Evolutionary conservation across 2,888 invertebrate species (phyloP).

Genomic region (Lysandra coridon): DNA sequence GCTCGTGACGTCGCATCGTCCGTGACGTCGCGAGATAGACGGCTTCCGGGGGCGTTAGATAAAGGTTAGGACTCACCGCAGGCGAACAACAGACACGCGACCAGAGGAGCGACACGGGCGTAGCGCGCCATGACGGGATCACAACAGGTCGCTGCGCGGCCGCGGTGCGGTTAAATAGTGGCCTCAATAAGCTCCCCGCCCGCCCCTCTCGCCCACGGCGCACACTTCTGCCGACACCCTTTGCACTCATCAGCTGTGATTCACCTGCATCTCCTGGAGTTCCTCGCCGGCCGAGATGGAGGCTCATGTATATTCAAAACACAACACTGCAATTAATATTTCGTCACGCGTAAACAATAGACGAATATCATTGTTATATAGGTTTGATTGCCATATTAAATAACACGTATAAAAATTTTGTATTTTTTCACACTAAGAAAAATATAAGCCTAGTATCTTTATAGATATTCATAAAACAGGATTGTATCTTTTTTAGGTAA

Average conservation of each 20-base stretch:
- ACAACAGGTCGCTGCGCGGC: constrained; percentile 80
- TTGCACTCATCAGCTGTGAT: constrained; percentile 72
- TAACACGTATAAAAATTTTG: neutral
- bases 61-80: constrained; percentile 80
- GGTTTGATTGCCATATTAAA: neutral
- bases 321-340: neutral
- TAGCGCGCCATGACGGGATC: constrained; percentile 81
- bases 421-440: neutral
- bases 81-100: constrained; percentile 79
- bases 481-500: too few relatives aligned
- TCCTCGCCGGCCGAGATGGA: constrained; percentile 32
- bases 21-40: constrained; percentile 75
- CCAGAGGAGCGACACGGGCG: constrained; percentile 80
- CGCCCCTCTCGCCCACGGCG: constrained; percentile 78
- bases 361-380: neutral
- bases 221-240: constrained; percentile 73
- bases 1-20: constrained; percentile 60
- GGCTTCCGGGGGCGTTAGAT: constrained; percentile 70
- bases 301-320: constrained; percentile 16
- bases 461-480: too few relatives aligned
- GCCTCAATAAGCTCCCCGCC: constrained; percentile 79
- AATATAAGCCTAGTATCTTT: too few relatives aligned
- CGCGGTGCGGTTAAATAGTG: constrained; percentile 78
- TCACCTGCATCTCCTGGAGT: constrained; percentile 53
- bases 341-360: constrained; percentile 23